Percentiles rank a stretch among this genome's conserved stretches.
phyloP scores from a whole-genome alignment of 2,113 vertebrate genomes.

The Meleagris gallopavo region DNA sequence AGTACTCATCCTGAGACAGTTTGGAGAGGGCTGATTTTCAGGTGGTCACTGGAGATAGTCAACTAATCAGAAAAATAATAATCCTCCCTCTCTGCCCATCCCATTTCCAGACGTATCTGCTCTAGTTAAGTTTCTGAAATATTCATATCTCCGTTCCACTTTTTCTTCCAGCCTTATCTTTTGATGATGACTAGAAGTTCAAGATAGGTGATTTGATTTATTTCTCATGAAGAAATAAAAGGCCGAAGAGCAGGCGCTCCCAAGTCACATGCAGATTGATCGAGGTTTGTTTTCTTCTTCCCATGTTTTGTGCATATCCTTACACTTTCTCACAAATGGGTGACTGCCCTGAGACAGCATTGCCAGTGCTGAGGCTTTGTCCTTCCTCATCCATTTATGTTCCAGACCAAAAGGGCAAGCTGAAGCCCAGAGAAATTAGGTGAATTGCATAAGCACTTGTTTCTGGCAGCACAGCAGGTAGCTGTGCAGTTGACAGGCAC shows the following conservation, averaged over 20 bases:
- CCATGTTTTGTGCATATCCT: fast-evolving
- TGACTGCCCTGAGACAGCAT: fast-evolving
- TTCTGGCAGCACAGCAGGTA: slow-evolving; percentile 11
- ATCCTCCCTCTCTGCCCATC: not conserved
- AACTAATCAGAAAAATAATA: slow-evolving; percentile 5
- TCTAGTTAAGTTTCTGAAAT: slow-evolving; percentile 13
- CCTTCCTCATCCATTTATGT: not conserved
- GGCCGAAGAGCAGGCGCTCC: not conserved
- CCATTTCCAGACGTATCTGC: slow-evolving; percentile 14
- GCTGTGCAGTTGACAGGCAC: not conserved
- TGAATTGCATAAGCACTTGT: not conserved
- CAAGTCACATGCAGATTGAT: fast-evolving
- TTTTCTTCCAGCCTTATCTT: not conserved
- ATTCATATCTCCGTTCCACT: not conserved
- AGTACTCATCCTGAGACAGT: not conserved
- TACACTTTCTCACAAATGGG: fast-evolving
- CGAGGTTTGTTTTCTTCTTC: not conserved
- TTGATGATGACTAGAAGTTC: not conserved
- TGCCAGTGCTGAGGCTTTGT: not conserved
- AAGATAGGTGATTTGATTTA: not conserved
- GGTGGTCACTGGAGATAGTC: slow-evolving; percentile 3
- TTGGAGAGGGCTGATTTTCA: slow-evolving; percentile 18
- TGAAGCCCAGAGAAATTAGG: not conserved
- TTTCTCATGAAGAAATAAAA: slow-evolving; percentile 2
- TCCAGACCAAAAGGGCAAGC: not conserved